A percentile compares a stretch with the other conserved stretches of the same genome.
Evolutionary conservation across 1,140 invertebrate genomes (phyloP).

Genomic region (Diachasma alloeum): DNA sequence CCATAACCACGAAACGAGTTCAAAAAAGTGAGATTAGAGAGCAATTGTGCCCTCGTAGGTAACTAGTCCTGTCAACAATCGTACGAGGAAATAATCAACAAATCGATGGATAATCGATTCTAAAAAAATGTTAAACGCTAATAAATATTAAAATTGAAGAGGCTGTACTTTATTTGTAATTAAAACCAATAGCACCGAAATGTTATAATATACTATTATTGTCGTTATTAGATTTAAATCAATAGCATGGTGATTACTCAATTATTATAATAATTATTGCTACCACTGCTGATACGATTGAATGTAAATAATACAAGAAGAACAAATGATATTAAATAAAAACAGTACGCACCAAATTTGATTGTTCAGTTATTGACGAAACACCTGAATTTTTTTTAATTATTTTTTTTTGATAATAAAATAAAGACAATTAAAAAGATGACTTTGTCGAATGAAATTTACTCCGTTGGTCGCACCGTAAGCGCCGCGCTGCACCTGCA

Average conservation of each 20-base stretch:
- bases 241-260: slow-evolving; percentile 33
- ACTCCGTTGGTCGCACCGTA: too few species aligned
- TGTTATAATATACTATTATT: slow-evolving; percentile 26
- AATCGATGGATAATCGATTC: slow-evolving; percentile 21
- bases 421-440: too few species aligned
- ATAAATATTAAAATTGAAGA: slow-evolving; percentile 29
- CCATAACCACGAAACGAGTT: not conserved
- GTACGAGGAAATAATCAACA: slow-evolving; percentile 21
- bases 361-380: not conserved
- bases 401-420: too few species aligned
- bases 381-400: too few species aligned
- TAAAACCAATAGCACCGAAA: slow-evolving; percentile 39
- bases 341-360: not conserved
- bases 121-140: not conserved
- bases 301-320: not conserved
- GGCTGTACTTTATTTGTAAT: slow-evolving; percentile 59
- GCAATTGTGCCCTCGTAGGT: slow-evolving; percentile 13
- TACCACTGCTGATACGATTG: not conserved
- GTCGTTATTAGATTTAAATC: slow-evolving; percentile 32
- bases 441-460: too few species aligned
- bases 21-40: slow-evolving; percentile 16
- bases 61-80: slow-evolving; percentile 24
- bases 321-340: slow-evolving; percentile 20
- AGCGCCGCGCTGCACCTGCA: too few species aligned
- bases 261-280: slow-evolving; percentile 46